Conservation (phyloP, 2,113 vertebrate species). For the Syrmaticus mikado region DNA sequence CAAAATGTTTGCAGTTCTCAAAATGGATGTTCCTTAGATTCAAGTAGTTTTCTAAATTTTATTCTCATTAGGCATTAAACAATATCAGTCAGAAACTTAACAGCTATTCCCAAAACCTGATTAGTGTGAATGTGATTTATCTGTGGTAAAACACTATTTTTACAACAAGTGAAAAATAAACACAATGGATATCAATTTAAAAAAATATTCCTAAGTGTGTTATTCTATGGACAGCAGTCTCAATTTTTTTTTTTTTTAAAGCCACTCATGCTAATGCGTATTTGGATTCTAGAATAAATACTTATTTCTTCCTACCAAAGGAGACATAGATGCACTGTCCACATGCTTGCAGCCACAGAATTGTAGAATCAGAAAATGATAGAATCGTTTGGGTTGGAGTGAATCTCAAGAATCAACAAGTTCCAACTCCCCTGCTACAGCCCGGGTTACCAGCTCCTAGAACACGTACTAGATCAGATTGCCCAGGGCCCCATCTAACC, state of each 20-base stretch:
- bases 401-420: no score
- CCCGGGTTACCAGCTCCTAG: no score
- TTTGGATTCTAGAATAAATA: background rate
- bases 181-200: background rate
- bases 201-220: background rate
- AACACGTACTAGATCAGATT: no score
- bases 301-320: background rate
- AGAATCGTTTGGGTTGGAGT: no score
- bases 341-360: background rate
- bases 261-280: background rate
- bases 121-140: background rate
- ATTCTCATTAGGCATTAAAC: background rate
- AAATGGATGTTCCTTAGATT: background rate
- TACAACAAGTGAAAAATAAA: background rate
- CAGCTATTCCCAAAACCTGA: background rate
- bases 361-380: no score
- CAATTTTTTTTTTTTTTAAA: background rate
- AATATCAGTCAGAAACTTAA: background rate
- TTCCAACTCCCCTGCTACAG: no score
- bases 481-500: no score
- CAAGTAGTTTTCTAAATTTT: background rate
- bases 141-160: background rate
- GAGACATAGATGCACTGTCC: background rate
- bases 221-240: background rate
- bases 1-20: background rate